Evolutionary conservation across 2,797 vertebrate species (phyloP).

Genomic region (Gastrophryne carolinensis): DNA sequence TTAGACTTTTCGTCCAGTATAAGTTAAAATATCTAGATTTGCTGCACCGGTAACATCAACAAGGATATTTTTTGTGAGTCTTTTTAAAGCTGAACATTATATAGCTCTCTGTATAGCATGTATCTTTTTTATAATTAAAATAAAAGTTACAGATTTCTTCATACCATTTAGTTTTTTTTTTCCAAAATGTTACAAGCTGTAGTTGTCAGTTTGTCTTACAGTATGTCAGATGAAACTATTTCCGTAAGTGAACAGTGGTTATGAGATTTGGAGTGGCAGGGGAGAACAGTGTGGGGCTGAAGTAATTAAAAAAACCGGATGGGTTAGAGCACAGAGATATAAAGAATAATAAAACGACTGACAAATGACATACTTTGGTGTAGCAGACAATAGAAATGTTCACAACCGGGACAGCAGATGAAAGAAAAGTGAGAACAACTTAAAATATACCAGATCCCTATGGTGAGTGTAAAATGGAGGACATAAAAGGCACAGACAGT

Average conservation of each 20-base stretch:
- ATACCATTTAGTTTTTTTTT: not conserved
- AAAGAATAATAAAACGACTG: not conserved
- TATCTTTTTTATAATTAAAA: too few species aligned
- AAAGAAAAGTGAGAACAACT: not conserved
- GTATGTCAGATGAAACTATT: not conserved
- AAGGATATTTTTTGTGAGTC: too few species aligned
- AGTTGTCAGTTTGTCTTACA: not conserved
- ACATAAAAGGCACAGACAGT: too few species aligned
- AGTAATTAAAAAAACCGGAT: not conserved
- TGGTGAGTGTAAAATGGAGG: too few species aligned
- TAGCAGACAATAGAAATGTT: not conserved
- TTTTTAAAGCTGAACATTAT: too few species aligned
- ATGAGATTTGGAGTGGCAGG: slow-evolving; percentile 1
- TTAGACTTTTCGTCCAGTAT: too few species aligned
- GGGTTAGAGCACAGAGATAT: not conserved
- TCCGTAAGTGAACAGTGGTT: not conserved
- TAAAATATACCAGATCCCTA: not conserved
- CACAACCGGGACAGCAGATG: not conserved
- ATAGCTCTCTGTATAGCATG: too few species aligned
- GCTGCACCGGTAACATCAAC: too few species aligned
- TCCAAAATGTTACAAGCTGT: not conserved
- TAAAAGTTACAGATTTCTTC: not conserved
- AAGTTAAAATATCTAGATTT: too few species aligned
- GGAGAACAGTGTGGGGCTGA: not conserved
- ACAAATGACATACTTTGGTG: not conserved